Percentiles rank a stretch among this genome's conserved stretches.
phyloP scores from a whole-genome alignment of 2,113 vertebrate species.

The Paratilapia polleni region DNA sequence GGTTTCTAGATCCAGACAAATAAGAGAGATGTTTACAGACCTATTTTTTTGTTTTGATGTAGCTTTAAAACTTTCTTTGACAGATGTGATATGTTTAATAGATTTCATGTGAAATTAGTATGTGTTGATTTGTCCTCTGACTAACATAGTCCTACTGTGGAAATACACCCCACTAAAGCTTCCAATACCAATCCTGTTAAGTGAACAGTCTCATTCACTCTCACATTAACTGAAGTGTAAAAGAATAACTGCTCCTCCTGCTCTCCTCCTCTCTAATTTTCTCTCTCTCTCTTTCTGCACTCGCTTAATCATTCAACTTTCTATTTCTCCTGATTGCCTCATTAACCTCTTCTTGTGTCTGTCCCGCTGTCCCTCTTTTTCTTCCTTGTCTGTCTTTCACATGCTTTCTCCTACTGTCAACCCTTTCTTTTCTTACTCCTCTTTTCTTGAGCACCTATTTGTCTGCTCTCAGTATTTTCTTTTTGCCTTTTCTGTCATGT shows the following conservation, averaged over 20 bases:
- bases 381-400: slow-evolving; percentile 17
- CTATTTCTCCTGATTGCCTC: slow-evolving; percentile 73
- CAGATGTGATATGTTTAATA: slow-evolving; percentile 29
- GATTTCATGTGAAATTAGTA: slow-evolving; percentile 20
- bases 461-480: slow-evolving; percentile 21
- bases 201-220: slow-evolving; percentile 65
- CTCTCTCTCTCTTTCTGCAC: slow-evolving; percentile 45
- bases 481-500: slow-evolving; percentile 45
- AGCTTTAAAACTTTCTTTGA: not conserved
- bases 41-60: slow-evolving; percentile 1
- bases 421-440: not conserved
- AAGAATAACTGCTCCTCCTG: slow-evolving; percentile 74
- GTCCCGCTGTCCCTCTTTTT: not conserved
- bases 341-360: slow-evolving; percentile 73
- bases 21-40: slow-evolving; percentile 19
- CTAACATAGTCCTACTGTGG: slow-evolving; percentile 36
- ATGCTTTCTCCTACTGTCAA: slow-evolving; percentile 1
- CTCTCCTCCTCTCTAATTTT: slow-evolving; percentile 73
- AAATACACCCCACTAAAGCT: slow-evolving; percentile 49
- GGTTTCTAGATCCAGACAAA: slow-evolving; percentile 14
- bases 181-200: slow-evolving; percentile 62
- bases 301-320: slow-evolving; percentile 71
- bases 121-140: slow-evolving; percentile 33
- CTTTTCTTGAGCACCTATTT: not conserved
- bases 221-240: slow-evolving; percentile 77